These are phyloP conservation scores for Dromius quadrimaculatus DNA, from an alignment of 2,888 invertebrate species.

Conservation along the genomic window DNA sequence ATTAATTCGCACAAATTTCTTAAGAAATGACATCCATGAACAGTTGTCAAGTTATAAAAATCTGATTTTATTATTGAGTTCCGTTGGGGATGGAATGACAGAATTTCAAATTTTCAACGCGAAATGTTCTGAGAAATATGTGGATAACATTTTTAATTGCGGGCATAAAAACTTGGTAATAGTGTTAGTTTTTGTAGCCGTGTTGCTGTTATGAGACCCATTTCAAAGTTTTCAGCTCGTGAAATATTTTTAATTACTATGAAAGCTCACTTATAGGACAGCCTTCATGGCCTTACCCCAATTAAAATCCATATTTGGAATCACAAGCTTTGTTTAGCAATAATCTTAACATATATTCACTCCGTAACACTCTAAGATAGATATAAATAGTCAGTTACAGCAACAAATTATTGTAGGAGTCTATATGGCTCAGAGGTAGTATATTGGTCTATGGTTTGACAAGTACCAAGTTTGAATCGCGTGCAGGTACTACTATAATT, in stretches of 20 bases:
- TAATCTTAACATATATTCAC: no score
- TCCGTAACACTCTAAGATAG: no score
- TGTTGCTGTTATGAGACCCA: background rate
- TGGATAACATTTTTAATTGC: slow-evolving; percentile 3
- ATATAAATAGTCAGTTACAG: no score
- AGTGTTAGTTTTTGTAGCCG: slow-evolving; percentile 3
- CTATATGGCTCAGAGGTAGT: no score
- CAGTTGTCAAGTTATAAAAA: slow-evolving; percentile 11
- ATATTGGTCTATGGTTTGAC: no score
- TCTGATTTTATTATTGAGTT: slow-evolving; percentile 25
- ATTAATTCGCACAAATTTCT: slow-evolving; percentile 11
- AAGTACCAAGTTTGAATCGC: no score
- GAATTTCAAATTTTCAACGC: slow-evolving; percentile 21
- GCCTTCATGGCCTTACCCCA: no score
- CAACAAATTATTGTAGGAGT: no score
- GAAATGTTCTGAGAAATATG: no score
- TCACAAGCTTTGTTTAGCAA: no score
- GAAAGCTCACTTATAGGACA: background rate
- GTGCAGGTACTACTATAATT: no score
- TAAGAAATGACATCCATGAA: background rate
- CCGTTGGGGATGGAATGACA: slow-evolving; percentile 7
- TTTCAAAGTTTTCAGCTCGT: slow-evolving; percentile 24
- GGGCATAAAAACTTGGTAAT: slow-evolving; percentile 7
- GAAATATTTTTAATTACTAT: slow-evolving; percentile 12
- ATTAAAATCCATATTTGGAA: no score